Evolutionary conservation across 2,797 vertebrate genomes (phyloP), one percentile per base, ranked within the genome.

Genomic region (Oreonectes daqikongensis): DNA sequence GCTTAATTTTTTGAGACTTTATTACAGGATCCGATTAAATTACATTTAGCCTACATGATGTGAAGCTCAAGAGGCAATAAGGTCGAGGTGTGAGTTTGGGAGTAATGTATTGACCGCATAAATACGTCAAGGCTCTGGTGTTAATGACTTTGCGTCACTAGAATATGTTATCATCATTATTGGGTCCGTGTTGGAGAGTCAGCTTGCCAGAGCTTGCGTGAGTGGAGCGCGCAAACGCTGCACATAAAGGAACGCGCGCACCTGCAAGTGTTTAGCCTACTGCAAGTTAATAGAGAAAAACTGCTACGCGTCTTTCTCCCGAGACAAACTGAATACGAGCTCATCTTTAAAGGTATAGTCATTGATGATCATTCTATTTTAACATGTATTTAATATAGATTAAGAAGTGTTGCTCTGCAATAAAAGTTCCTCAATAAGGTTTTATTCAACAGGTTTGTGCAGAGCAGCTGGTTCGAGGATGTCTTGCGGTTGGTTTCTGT

Each of bases 401-500:
- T 52, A 0, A 22, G 9, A 22, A 20, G n/a, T 22, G n/a, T 52
- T 52, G 44, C 4, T 46, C 44, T 46, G 48, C 17, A 50, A 50
- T 20, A 0, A 40, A 40, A 42, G 32, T 40, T n/a, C 18, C 14
- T 42, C 20, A 64, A 53, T 55, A 14, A 61, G 66, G 64, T 65
- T 59, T 67, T 18, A 18, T 24, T 15, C 28, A 61, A 8, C 18
- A 60, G 44, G 35, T 52, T 44, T 20, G 30, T 38, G 53, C 14
- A 30, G 50, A 68, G 48, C 40, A 38, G 22, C 28, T 38, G 42
- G 53, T 35, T 7, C 66, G 70, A 84, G 35, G 74, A 84, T 67
- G 61, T 11, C 65, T 44, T 71, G 70, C 70, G 55, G 72, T 70
- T 59, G 83, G 81, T 32, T 52, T 69, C 67, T 83, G 6, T 50